Conservation (phyloP, 2,113 vertebrate genomes). For the Salminus brasiliensis region DNA sequence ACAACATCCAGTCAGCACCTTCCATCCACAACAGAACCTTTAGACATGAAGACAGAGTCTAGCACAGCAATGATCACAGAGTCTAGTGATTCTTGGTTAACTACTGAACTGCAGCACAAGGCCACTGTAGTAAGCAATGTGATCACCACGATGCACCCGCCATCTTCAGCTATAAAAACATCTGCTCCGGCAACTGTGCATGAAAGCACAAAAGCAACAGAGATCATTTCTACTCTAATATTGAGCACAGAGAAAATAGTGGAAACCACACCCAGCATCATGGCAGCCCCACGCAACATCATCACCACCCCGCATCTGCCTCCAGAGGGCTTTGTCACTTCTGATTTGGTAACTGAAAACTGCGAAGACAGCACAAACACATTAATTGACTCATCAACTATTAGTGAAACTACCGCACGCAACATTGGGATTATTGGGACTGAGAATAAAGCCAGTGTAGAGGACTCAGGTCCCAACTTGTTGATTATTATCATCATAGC, state of each 20-base stretch:
- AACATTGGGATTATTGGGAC: neutral
- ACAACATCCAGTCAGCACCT: no score
- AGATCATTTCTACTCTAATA: neutral
- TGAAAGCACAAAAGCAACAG: neutral
- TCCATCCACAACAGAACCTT: no score
- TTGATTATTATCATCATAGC: slow-evolving; percentile 18
- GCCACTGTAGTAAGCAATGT: neutral
- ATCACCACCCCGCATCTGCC: neutral
- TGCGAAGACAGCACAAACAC: neutral
- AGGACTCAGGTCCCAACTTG: neutral
- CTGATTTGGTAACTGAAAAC: no score
- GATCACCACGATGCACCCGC: neutral
- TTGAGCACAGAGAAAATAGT: no score
- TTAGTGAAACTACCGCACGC: no score
- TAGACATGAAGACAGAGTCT: neutral
- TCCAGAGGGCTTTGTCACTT: no score
- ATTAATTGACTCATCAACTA: no score
- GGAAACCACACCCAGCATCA: neutral
- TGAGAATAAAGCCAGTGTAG: no score
- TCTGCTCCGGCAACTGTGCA: neutral
- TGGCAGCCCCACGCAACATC: neutral
- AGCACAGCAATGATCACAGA: neutral
- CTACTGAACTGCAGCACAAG: neutral
- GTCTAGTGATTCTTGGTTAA: neutral
- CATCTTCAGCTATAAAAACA: neutral